Base-by-base conservation (phyloP, 2,888 invertebrate species). In the Ichneumoninae sp. region DNA sequence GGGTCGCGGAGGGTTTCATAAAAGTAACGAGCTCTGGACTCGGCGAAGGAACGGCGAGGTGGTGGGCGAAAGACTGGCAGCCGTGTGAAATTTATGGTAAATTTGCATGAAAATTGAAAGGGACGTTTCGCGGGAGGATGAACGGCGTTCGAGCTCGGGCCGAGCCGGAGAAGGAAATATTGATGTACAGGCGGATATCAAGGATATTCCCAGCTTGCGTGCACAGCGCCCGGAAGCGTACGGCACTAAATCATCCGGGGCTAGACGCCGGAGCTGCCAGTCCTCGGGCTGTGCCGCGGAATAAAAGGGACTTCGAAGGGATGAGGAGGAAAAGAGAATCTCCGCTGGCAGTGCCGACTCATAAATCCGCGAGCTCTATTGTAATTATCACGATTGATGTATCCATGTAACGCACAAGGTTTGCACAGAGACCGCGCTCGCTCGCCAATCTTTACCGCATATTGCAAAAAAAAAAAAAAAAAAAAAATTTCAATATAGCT, bases 81-180 rank as follows among this genome's bases (percentile, higher is more conserved):
- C 54, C 50, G 63, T 52, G 76, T 44, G 57, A 54, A 83, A 79
- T 83, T 65, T 70, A 74, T 80, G 47, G 76, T 66, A 74, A 86
- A 87, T 88, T 88, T 88, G 68, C 88, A 86, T 85, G 85, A 87
- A 88, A 87, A 88, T 86, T 88, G 85, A 87, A 86, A 83, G 76
- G 68, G 60, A 80, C 70, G 74, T 80, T 76, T 76, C 75, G 70
- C 50, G 71, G 60, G 13, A 80, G 71, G 50, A 83, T 80, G 71
- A 76, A 71, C 65, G 54, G 47, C 44, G 71, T 57, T 75, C 65
- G 36, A 52, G 50, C n/a, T 47, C 19, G 65, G 13, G 44, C 36
- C 30, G 76, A 73, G 54, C 60, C n/a, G 50, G 36, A 66, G 66
- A 57, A 71, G 54, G 68, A 47, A 71, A 84, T 81, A 79, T 86